Evolutionary conservation across 2,888 invertebrate genomes (phyloP), one percentile per base, ranked within the genome.

Genomic region (Agonopterix heracliana): DNA sequence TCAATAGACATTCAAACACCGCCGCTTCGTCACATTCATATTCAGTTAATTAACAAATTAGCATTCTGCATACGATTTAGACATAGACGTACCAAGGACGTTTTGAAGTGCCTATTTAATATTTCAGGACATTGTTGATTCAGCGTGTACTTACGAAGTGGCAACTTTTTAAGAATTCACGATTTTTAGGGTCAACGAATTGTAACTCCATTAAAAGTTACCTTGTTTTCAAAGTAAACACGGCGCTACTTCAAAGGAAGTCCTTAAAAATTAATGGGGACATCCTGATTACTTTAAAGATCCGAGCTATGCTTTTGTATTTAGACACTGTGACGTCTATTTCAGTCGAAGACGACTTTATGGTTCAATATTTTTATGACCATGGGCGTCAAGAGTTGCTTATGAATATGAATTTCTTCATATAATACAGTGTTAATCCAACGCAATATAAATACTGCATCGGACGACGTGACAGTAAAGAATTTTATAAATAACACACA

Each of bases 191-290:
- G 77, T 81, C 78, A 79, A 79, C 74, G 76, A 79, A 80, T 83
- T 75, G 77, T 84, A 81, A 82, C 78, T 84, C 78, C 82, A 86
- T 86, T 84, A 86, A 85, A 85, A 84, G 78, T 85, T 83, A 77
- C 72, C 80, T 77, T 80, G 81, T 83, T 83, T 81, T 74, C 66
- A 68, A 76, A 81, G 79, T 74, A 82, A 85, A 83, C 77, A 78
- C 69, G 63, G 68, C 69, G 69, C 64, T 69, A 53, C 60, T 56
- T 83, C 82, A 83, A 85, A 84, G 85, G 84, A 84, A 83, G 81
- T 78, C 76, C 78, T 83, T 84, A 83, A 87, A 86, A 83, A 86
- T 84, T 86, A 80, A 87, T 83, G 83, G 79, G 74, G 75, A 79
- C 78, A 81, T 83, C 82, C 82, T 82, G 81, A 83, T 83, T 79